Conservation (phyloP, 2,888 invertebrate genomes). For the Odontomyia ornata region DNA sequence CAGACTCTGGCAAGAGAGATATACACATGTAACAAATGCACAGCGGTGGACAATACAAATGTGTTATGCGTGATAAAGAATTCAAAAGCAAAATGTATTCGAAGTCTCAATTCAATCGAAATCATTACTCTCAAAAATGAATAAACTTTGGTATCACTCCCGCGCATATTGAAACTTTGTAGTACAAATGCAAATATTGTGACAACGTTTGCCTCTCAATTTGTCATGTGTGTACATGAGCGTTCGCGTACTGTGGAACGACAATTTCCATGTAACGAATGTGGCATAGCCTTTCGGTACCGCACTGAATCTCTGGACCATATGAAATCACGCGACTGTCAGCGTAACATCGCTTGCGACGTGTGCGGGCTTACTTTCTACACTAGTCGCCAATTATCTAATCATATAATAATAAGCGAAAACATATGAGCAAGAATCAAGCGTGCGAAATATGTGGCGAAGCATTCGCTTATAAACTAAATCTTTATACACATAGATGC, state of each 20-base stretch:
- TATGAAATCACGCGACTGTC: constrained; percentile 44
- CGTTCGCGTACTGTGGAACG: constrained; percentile 42
- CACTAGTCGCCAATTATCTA: constrained; percentile 1
- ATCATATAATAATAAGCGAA: constrained; percentile 23
- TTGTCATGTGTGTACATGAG: constrained; percentile 43
- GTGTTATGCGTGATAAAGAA: constrained; percentile 41
- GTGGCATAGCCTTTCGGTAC: constrained; percentile 48
- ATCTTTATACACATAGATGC: constrained; percentile 47
- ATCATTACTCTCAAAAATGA: constrained; percentile 30
- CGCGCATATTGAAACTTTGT: constrained; percentile 39
- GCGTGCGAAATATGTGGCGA: constrained; percentile 49
- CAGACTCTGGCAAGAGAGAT: not conserved
- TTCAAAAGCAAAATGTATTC: constrained; percentile 45
- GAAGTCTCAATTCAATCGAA: constrained; percentile 35
- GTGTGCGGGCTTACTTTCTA: constrained; percentile 45
- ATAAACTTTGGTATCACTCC: constrained; percentile 30
- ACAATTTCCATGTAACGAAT: constrained; percentile 49
- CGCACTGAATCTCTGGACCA: constrained; percentile 47
- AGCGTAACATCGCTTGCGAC: constrained; percentile 45
- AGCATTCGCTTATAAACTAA: constrained; percentile 47
- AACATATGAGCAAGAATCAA: constrained; percentile 21
- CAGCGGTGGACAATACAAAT: constrained; percentile 17
- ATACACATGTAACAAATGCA: not conserved
- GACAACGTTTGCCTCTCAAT: constrained; percentile 45
- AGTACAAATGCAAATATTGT: constrained; percentile 47